A percentile compares a stretch with the other conserved stretches of the same genome.
phyloP scores from a whole-genome alignment of 2,797 vertebrate genomes.

The Argya squamiceps region DNA sequence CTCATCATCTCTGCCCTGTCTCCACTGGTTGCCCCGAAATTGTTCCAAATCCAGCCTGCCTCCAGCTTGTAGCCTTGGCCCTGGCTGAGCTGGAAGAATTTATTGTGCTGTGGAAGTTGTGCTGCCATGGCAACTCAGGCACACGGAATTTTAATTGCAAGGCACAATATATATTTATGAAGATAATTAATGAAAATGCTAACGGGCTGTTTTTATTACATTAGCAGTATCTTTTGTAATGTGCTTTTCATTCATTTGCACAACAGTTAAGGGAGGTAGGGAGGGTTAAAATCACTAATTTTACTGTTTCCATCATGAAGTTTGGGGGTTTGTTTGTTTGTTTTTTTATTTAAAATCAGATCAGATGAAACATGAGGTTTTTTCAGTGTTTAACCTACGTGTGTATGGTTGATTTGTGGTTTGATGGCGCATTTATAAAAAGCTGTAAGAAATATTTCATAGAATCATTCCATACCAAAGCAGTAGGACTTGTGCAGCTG shows the following conservation, averaged over 20 bases:
- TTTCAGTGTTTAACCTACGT: background rate
- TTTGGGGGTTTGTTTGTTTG: background rate
- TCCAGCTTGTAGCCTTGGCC: background rate
- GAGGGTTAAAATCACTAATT: background rate
- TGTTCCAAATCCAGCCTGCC: constrained; percentile 20
- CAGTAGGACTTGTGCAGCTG: background rate
- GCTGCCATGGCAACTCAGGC: constrained; percentile 72
- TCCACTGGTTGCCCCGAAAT: background rate
- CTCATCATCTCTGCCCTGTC: background rate
- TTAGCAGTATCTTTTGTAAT: background rate
- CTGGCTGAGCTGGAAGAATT: constrained; percentile 47
- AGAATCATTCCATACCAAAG: background rate
- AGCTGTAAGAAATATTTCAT: background rate
- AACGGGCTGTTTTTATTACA: background rate
- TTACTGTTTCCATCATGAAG: background rate
- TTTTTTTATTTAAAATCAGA: background rate
- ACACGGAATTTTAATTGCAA: constrained; percentile 70
- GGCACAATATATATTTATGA: constrained; percentile 55
- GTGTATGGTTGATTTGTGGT: background rate
- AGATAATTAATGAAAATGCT: constrained; percentile 52
- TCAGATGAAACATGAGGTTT: background rate
- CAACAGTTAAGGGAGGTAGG: background rate
- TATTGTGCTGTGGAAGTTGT: constrained; percentile 58
- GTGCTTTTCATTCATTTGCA: background rate
- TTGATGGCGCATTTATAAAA: background rate